Base-by-base conservation (phyloP, 2,797 vertebrate genomes). In the Chelonia mydas region DNA sequence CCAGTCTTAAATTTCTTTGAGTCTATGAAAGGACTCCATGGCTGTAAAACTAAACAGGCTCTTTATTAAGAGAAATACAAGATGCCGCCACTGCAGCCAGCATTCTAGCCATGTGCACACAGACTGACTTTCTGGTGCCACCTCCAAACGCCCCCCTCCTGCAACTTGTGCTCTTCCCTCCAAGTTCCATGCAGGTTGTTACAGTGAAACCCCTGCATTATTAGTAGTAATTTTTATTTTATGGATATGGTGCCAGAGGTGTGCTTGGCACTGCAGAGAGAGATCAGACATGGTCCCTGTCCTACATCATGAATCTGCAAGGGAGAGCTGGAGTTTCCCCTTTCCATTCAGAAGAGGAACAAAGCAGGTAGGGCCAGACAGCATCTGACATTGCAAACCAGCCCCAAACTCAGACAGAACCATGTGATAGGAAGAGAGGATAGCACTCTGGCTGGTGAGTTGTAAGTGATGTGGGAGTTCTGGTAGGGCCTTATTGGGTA, bases 301-400 rank as follows among this genome's bases (percentile, higher is more conserved):
- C 33, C 51, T 5, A 2, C 2, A 11, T 55, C 68, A 91, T 80
- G 13, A 45, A 17, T 2, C 21, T 5, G 6, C 19, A 6, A 28
- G 37, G 49, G 51, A 53, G 2, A 6, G 47, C 11, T 19, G 3
- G 65, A 41, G 19, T 72, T 17, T 5, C 3, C 7, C 33, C 65
- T 78, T 82, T 28, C n/a, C 72, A 59, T 51, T 45, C 15, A 50
- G 61, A 82, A 88, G 53, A 82, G 1, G 1, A 6, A 0, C 1
- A 81, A 41, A 90, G 23, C 1, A 1, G 8, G 11, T n/a, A 8
- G 12, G 76, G 54, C 53, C 17, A 15, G 3, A 0, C 0, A 15
- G 17, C 51, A 54, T 23, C 11, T 7, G 33, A 53, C 15, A 1
- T 21, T 57, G 49, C 31, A 6, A 57, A 21, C 10, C 49, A 11